A percentile compares a stretch with the other conserved stretches of the same genome.
These are phyloP conservation scores for Cataglyphis altisquamis DNA, from an alignment of 2,888 invertebrate species.

Conservation along the genomic window DNA sequence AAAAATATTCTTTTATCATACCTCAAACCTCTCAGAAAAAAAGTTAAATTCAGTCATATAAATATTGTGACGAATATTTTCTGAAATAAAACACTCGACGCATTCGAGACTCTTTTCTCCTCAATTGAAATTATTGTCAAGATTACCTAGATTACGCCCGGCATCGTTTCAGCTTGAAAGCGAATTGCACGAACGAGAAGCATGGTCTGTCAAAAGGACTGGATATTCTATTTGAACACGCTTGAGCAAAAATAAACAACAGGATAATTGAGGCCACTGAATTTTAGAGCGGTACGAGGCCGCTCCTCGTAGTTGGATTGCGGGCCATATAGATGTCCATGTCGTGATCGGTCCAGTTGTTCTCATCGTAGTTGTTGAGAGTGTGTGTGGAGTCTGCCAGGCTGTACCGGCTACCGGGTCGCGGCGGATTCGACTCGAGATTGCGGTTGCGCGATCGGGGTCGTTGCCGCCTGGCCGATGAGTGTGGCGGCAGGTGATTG, in stretches of 20 bases:
- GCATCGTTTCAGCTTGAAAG: neutral
- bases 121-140: constrained; percentile 3
- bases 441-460: constrained; percentile 93
- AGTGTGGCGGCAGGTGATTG: constrained; percentile 87
- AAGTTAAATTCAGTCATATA: neutral
- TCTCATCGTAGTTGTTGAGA: constrained; percentile 94
- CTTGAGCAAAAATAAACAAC: constrained; percentile 68
- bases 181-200: constrained; percentile 1
- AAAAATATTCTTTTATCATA: constrained; percentile 22
- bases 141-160: constrained; percentile 28
- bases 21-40: neutral
- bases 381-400: constrained; percentile 94
- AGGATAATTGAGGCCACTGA: constrained; percentile 9
- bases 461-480: constrained; percentile 89
- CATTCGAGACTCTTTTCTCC: neutral
- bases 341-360: constrained; percentile 98
- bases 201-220: constrained; percentile 2
- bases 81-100: neutral
- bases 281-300: constrained; percentile 92
- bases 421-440: constrained; percentile 87
- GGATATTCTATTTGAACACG: constrained; percentile 64
- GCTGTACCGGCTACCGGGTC: constrained; percentile 93
- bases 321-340: constrained; percentile 98
- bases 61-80: constrained; percentile 13
- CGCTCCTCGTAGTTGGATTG: constrained; percentile 95